Evolutionary conservation across 2,797 vertebrate species (phyloP), one percentile per base, ranked within the genome.

Genomic region (Myotis pilosus): DNA sequence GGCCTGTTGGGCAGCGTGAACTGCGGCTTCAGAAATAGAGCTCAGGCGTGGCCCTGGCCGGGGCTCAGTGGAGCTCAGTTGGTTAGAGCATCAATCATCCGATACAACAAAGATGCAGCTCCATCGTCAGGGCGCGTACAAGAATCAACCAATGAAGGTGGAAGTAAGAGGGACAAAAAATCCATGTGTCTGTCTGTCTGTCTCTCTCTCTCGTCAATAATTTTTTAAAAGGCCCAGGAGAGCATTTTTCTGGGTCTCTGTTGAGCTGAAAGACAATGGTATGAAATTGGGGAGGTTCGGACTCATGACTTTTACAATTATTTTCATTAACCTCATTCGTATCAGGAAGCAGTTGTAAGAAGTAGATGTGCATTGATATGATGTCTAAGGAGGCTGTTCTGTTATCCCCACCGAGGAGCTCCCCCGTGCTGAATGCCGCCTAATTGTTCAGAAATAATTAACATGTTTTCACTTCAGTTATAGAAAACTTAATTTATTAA

Each of bases 401-500:
- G 5, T 66, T 12, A 33, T 6, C 22, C 38, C 28, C 51, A 22
- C 3, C 10, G 55, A 76, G 78, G 38, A 78, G 62, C 9, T 55
- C 64, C 66, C 64, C 82, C 47, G 13, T 79, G 41, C 44, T 15
- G 5, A 93, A 87, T 0, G 30, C 4, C 0, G 60, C 20, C 53
- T 92, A 78, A 91, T 87, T 81, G 75, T 95, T 94, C 84, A 92
- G 80, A 92, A 91, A 92, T 96, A 94, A 94, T 93, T 87, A 95
- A 91, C 28, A 12, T 62, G 86, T 74, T 95, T 92, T 94, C 82
- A 84, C 85, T 96, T 94, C 94, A 79, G 69, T 72, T 78, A 86
- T 84, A 89, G 71, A 86, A 96, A 78, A 90, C n/a, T 20, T 57
- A 85, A 96, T 93, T 96, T 94, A 96, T 96, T 97, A 96, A 94